Evolutionary conservation across 2,797 vertebrate genomes (phyloP), one percentile per base, ranked within the genome.

Genomic region (Aplochiton taeniatus): DNA sequence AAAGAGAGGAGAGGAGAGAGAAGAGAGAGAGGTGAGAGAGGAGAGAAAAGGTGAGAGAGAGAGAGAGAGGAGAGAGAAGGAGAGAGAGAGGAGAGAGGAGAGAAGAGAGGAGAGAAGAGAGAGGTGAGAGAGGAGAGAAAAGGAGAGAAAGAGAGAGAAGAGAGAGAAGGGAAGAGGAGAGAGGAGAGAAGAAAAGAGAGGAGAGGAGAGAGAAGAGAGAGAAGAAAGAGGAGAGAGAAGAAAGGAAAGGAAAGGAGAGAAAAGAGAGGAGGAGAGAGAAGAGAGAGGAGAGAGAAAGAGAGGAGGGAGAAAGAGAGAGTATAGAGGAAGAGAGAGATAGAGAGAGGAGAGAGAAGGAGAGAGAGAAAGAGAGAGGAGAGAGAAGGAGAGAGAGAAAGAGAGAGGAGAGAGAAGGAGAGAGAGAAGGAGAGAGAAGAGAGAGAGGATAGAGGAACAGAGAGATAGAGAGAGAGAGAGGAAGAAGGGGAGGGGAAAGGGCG

Each of bases 131-230:
- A 11, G 43, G 58, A 59, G 45, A 49, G 58, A 47, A 18, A 20
- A 1, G 13, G 51, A 53, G 14, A 9, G 17, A 53, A 13, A 51
- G 50, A n/a, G 50, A 85, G 89, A 91, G 80, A n/a, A n/a, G n/a
- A n/a, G n/a, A n/a, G n/a, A n/a, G n/a, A n/a, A n/a, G n/a, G n/a
- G n/a, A n/a, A n/a, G n/a, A n/a, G n/a, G n/a, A n/a, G n/a, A n/a
- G n/a, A n/a, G n/a, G n/a, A n/a, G n/a, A n/a, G n/a, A n/a, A n/a
- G n/a, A n/a, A n/a, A n/a, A n/a, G n/a, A n/a, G n/a, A n/a, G n/a
- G n/a, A n/a, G n/a, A n/a, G n/a, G n/a, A n/a, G n/a, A n/a, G n/a
- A n/a, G n/a, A n/a, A n/a, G n/a, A n/a, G n/a, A n/a, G n/a, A n/a
- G n/a, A n/a, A n/a, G n/a, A n/a, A n/a, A n/a, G n/a, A n/a, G n/a